Evolutionary conservation across 2,888 invertebrate species (phyloP).

Genomic region (Stenotaenia linearis): DNA sequence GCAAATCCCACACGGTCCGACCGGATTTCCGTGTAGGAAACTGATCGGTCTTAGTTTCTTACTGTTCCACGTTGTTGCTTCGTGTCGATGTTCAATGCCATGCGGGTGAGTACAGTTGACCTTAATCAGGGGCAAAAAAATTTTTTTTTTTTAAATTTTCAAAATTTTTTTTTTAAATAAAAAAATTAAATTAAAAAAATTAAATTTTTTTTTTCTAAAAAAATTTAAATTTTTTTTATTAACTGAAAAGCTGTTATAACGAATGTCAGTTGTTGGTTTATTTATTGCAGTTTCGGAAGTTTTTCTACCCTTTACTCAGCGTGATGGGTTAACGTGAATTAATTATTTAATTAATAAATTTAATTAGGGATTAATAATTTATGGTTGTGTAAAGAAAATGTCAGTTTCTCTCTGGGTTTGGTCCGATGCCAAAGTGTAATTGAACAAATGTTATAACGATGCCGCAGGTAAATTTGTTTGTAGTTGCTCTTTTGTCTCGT

Average conservation of each 20-base stretch:
- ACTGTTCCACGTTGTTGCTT: background rate
- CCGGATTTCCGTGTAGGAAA: slow-evolving; percentile 6
- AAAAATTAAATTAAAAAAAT: no score
- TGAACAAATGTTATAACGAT: background rate
- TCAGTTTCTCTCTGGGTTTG: background rate
- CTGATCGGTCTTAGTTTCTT: background rate
- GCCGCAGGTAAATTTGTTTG: slow-evolving; percentile 14
- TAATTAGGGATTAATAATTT: slow-evolving; percentile 19
- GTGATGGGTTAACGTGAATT: slow-evolving; percentile 11
- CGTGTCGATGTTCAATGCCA: background rate
- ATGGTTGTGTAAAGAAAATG: background rate
- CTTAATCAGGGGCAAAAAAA: background rate
- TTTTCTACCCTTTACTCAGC: background rate
- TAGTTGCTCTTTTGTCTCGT: slow-evolving; percentile 13
- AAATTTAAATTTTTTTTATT: no score
- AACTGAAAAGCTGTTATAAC: background rate
- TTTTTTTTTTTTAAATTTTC: no score
- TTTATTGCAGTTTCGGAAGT: background rate
- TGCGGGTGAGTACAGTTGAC: slow-evolving; percentile 5
- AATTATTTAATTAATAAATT: slow-evolving; percentile 19
- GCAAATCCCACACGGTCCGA: background rate
- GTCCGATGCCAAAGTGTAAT: background rate
- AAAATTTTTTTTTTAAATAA: no score
- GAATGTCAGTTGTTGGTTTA: slow-evolving; percentile 8
- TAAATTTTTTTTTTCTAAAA: no score